Conservation (phyloP, 2,888 invertebrate species). For the Pediacus dermestoides region DNA sequence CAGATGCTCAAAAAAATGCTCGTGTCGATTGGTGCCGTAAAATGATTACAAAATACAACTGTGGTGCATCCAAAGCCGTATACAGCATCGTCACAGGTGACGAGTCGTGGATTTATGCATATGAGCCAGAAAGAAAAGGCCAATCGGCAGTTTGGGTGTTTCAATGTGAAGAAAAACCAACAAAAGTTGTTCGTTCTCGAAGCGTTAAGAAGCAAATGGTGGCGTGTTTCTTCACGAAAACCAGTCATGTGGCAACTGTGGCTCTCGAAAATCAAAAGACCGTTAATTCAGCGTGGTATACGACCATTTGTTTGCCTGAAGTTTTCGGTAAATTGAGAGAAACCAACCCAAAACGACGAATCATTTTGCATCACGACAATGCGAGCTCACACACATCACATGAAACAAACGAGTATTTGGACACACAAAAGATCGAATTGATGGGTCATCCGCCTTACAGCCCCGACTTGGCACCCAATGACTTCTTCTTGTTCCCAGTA, state of each 20-base stretch:
- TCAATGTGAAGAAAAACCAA: conserved; percentile 22
- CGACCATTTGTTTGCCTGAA: background rate
- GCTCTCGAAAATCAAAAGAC: conserved; percentile 3
- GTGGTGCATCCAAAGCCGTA: conserved; percentile 11
- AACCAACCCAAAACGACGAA: conserved; percentile 3
- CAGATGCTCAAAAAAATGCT: background rate
- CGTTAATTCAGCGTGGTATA: conserved; percentile 4
- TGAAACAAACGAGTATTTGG: conserved; percentile 5
- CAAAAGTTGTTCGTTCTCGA: conserved; percentile 22
- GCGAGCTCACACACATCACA: conserved; percentile 10
- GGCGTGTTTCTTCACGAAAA: conserved; percentile 13
- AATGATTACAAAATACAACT: conserved; percentile 9
- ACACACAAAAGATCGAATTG: background rate
- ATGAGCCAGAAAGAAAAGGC: conserved; percentile 12
- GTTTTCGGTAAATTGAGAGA: conserved; percentile 3
- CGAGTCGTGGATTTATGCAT: conserved; percentile 11
- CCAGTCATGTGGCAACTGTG: conserved; percentile 3
- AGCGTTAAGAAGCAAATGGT: conserved; percentile 22
- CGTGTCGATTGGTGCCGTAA: conserved; percentile 7
- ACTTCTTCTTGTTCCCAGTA: conserved; percentile 2
- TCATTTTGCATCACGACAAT: conserved; percentile 11
- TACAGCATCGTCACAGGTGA: conserved; percentile 7
- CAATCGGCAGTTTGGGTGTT: conserved; percentile 17
- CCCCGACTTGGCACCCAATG: conserved; percentile 1
- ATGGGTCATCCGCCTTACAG: conserved; percentile 2